Percentiles rank a stretch among this genome's conserved stretches.
Evolutionary conservation across 2,113 vertebrate genomes (phyloP).

Genomic region (Loxodonta africana): DNA sequence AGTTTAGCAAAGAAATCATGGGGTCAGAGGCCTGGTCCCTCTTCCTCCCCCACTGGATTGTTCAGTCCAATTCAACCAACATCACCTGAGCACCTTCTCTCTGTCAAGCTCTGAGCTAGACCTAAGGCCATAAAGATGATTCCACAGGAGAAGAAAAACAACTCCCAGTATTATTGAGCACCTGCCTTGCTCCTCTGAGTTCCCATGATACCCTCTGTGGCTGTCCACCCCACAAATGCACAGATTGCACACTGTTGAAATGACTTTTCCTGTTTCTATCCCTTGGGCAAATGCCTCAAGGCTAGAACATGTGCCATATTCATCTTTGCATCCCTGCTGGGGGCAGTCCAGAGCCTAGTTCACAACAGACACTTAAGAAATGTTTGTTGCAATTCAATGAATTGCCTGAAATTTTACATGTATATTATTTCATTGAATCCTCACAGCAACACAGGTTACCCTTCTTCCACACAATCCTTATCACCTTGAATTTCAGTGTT

Average conservation of each 20-base stretch:
- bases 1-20: neutral
- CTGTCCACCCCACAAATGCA: neutral
- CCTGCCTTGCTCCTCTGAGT: neutral
- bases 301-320: neutral
- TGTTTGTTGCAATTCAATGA: neutral
- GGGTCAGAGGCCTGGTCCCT: neutral
- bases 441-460: neutral
- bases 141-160: neutral
- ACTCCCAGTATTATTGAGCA: neutral
- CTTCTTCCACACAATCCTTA: neutral
- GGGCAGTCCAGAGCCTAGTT: neutral
- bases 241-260: neutral
- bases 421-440: neutral
- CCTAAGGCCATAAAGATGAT: neutral
- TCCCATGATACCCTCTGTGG: neutral
- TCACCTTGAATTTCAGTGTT: neutral
- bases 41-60: neutral
- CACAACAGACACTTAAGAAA: neutral
- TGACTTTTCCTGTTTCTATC: neutral
- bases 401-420: slow-evolving; percentile 18
- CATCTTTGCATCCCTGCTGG: neutral
- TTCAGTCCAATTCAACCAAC: neutral
- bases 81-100: neutral
- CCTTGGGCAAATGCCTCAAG: neutral
- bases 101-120: neutral